Conservation (phyloP, 53 echinoderm and acorn worm species). For the Mesocentrotus franciscanus region DNA sequence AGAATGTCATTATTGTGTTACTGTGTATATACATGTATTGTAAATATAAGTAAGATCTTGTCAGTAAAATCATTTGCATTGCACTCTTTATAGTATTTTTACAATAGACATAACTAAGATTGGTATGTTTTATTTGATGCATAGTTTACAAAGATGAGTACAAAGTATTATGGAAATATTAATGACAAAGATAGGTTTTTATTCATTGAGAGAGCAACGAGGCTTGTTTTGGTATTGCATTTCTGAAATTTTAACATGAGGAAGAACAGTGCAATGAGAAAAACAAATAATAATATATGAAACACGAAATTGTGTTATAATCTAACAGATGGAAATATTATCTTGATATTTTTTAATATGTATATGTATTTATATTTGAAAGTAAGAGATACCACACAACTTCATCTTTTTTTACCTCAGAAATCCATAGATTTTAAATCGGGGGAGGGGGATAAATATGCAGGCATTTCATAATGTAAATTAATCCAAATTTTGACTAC, state of each 20-base stretch:
- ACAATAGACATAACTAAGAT: background rate
- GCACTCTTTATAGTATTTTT: background rate
- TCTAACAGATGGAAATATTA: background rate
- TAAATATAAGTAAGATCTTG: no score
- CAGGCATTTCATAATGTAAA: no score
- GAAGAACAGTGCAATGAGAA: conserved; percentile 7
- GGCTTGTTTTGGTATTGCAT: background rate
- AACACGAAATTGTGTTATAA: background rate
- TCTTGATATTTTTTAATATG: background rate
- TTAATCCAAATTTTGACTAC: no score
- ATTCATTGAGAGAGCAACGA: no score
- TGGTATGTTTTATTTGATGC: background rate
- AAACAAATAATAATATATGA: background rate
- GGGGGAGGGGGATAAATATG: no score
- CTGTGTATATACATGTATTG: no score
- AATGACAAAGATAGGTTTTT: no score
- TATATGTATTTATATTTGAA: background rate
- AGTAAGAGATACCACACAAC: background rate
- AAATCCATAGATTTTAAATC: background rate
- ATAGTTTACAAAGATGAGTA: background rate
- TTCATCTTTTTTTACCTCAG: background rate
- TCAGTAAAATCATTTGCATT: background rate
- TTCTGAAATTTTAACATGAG: background rate
- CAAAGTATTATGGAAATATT: background rate
- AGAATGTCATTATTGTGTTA: no score